Base-by-base conservation (phyloP, 2,888 invertebrate genomes). In the Cerastoderma edule region DNA sequence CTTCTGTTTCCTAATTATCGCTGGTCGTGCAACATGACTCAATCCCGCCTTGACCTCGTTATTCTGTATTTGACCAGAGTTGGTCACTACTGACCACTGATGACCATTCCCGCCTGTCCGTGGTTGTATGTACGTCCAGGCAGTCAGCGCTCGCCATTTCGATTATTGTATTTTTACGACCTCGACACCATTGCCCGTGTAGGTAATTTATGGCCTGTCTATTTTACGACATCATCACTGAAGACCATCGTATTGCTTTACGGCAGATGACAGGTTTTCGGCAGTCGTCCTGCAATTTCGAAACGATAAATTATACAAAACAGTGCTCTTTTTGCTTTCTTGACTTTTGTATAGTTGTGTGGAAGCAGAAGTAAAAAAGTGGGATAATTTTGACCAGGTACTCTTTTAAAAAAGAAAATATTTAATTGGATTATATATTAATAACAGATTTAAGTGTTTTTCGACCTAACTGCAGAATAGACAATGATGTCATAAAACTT, bases 121-220 rank as follows among this genome's bases (percentile, higher is more conserved):
- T n/a, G n/a, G n/a, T n/a, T n/a, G n/a, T n/a, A n/a, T n/a, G n/a
- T 24, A 53, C 27, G 53, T 24, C 27, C 53, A 53, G 57, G 13
- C 28, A 33, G 22, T 57, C 57, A 57, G 16, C 16, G 57, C n/a
- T 30, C 19, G n/a, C 33, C 56, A 57, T 22, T n/a, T 4, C n/a
- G 24, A 60, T 60, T 60, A 60, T 60, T 60, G 39, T 32, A 35
- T 60, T 35, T 60, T 60, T 39, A 60, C 39, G 60, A 60, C 33
- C 28, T 33, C 22, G 27, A 10, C 35, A 39, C 60, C 19, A 56
- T 56, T 10, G 16, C 39, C 39, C 39, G 56, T 56, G 19, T 13
- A 24, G 30, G 24, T 27, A 60, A 60, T 60, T 60, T 60, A 60
- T 39, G 33, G 32, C 24, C 60, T 24, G 39, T 60, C 60, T n/a